Evolutionary conservation across 2,113 vertebrate genomes (phyloP).

Genomic region (Mionectes macconnelli): DNA sequence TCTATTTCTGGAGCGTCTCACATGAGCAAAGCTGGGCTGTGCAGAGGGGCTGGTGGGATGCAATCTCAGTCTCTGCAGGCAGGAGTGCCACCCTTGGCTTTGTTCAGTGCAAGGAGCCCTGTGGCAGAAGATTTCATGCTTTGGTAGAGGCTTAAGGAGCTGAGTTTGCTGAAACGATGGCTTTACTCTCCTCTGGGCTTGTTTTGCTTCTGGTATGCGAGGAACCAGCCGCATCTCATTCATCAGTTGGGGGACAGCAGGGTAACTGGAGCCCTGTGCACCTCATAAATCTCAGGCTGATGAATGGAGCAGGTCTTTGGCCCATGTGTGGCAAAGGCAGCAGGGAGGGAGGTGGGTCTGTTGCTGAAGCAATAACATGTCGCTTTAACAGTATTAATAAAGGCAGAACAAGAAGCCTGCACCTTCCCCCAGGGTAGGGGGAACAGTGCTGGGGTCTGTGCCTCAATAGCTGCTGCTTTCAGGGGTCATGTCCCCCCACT

Average conservation of each 20-base stretch:
- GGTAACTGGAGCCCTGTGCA: neutral
- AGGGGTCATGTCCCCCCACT: accelerated
- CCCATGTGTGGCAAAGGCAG: neutral
- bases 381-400: neutral
- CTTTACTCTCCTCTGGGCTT: neutral
- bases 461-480: neutral
- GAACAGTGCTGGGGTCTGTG: neutral
- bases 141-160: neutral
- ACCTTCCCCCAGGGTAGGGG: neutral
- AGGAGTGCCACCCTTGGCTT: neutral
- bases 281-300: slow-evolving; percentile 43
- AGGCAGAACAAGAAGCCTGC: neutral
- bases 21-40: neutral
- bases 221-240: slow-evolving; percentile 10
- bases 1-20: slow-evolving; percentile 59
- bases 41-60: neutral
- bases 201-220: neutral
- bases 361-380: neutral
- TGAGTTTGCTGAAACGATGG: neutral
- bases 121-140: neutral
- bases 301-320: slow-evolving; percentile 38
- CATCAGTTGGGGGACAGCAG: neutral
- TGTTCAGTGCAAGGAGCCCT: neutral
- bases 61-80: neutral
- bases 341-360: neutral